A percentile compares a stretch with the other conserved stretches of the same genome.
Evolutionary conservation across 2,888 invertebrate genomes (phyloP).

Genomic region (Blera fallax): DNA sequence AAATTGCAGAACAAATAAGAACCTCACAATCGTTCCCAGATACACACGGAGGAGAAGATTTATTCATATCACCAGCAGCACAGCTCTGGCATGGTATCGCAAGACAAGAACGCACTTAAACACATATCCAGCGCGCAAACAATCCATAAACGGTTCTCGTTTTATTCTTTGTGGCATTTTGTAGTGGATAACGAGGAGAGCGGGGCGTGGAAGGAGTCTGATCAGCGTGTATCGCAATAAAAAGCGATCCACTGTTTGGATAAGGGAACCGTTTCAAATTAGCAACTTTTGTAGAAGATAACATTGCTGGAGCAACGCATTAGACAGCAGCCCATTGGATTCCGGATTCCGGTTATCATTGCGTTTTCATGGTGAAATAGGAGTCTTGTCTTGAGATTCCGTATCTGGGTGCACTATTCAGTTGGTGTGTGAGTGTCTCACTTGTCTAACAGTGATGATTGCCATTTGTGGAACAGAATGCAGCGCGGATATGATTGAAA

Average conservation of each 20-base stretch:
- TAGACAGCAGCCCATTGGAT: constrained; percentile 24
- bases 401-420: constrained; percentile 46
- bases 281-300: constrained; percentile 66
- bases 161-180: constrained; percentile 12
- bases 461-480: constrained; percentile 63
- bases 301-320: constrained; percentile 43
- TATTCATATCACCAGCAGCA: constrained; percentile 53
- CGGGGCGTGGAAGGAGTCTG: background rate
- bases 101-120: constrained; percentile 60
- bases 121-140: constrained; percentile 22
- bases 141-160: constrained; percentile 59
- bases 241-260: constrained; percentile 70
- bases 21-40: constrained; percentile 32
- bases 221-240: constrained; percentile 44
- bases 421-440: background rate
- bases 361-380: constrained; percentile 23
- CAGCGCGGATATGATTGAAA: constrained; percentile 34
- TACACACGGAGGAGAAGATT: constrained; percentile 56
- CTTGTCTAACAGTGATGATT: constrained; percentile 38
- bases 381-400: constrained; percentile 48
- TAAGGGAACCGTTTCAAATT: constrained; percentile 72
- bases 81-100: background rate
- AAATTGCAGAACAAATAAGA: constrained; percentile 61
- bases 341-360: constrained; percentile 56
- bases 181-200: background rate